A percentile compares a stretch with the other conserved stretches of the same genome.
phyloP scores from a whole-genome alignment of 92 coral and sea anemone species.

The Meandrina meandrites region DNA sequence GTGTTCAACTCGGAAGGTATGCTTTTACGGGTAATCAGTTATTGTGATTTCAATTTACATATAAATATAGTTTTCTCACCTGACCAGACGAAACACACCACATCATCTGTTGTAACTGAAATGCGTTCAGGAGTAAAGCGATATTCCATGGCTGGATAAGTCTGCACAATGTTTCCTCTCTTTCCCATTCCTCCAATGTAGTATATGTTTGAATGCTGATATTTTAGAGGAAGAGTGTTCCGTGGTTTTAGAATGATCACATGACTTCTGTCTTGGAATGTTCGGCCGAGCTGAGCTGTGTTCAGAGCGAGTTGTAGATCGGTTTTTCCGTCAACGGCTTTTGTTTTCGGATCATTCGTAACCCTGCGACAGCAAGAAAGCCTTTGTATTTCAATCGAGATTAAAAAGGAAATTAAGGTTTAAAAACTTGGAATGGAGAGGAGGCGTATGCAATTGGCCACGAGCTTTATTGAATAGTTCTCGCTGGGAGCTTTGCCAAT shows the following conservation, averaged over 20 bases:
- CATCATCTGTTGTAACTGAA: slow-evolving; percentile 20
- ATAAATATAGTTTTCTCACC: not conserved
- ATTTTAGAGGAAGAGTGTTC: not conserved
- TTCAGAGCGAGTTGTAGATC: slow-evolving; percentile 35
- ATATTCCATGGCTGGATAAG: slow-evolving; percentile 53
- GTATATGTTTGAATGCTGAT: slow-evolving; percentile 11
- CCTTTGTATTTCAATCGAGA: not conserved
- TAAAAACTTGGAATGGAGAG: too few species aligned
- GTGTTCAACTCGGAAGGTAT: too few species aligned
- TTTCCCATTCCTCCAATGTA: slow-evolving; percentile 38
- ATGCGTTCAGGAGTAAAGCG: slow-evolving; percentile 28
- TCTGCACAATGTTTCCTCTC: slow-evolving; percentile 49
- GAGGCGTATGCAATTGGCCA: not conserved
- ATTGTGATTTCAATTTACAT: not conserved
- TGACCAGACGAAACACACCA: slow-evolving; percentile 33
- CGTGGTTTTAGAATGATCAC: slow-evolving; percentile 31
- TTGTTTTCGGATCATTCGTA: slow-evolving; percentile 27
- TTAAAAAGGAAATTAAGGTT: not conserved
- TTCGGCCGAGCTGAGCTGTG: slow-evolving; percentile 48
- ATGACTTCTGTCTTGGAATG: slow-evolving; percentile 52
- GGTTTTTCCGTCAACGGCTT: slow-evolving; percentile 28
- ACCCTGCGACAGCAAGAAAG: slow-evolving; percentile 13
- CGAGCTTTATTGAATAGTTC: not conserved
- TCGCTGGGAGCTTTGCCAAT: too few species aligned
- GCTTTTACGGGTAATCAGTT: not conserved